These are phyloP conservation scores for Turritopsis dohrnii DNA, from an alignment of 30 jellyfish, hydroid and myxozoan genomes.

Conservation along the genomic window DNA sequence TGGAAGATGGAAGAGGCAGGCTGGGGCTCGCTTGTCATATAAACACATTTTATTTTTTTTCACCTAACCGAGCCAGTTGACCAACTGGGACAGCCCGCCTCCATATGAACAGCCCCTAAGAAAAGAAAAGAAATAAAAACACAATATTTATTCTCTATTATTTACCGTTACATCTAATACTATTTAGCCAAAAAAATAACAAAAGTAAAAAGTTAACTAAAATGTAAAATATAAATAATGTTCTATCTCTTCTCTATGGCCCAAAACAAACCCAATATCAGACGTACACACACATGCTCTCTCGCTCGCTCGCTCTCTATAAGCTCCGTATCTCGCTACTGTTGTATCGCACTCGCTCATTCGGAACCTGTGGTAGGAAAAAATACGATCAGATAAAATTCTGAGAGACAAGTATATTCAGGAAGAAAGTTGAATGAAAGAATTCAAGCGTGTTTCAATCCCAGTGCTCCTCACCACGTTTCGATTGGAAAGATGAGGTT, in stretches of 20 bases:
- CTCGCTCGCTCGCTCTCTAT: neutral
- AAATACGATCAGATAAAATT: neutral
- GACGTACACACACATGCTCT: neutral
- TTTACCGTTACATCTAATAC: constrained; percentile 12
- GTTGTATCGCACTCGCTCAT: no score
- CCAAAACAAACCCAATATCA: neutral
- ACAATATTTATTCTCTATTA: constrained; percentile 7
- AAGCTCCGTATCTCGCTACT: neutral
- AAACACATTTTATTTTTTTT: no score
- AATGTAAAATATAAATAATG: constrained; percentile 9
- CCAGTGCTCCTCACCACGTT: no score
- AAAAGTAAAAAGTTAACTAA: constrained; percentile 10
- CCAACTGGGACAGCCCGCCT: no score
- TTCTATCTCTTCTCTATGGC: constrained; percentile 8
- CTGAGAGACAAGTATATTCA: neutral
- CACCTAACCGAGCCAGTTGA: no score
- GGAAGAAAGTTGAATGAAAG: neutral
- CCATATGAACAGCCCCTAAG: no score
- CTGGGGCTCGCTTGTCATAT: no score
- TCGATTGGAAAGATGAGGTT: no score
- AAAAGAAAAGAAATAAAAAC: neutral
- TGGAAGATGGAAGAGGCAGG: no score
- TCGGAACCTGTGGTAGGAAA: no score
- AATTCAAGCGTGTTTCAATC: neutral
- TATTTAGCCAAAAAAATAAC: constrained; percentile 14